Evolutionary conservation across 1,140 invertebrate species (phyloP).

Genomic region (Sipha flava): DNA sequence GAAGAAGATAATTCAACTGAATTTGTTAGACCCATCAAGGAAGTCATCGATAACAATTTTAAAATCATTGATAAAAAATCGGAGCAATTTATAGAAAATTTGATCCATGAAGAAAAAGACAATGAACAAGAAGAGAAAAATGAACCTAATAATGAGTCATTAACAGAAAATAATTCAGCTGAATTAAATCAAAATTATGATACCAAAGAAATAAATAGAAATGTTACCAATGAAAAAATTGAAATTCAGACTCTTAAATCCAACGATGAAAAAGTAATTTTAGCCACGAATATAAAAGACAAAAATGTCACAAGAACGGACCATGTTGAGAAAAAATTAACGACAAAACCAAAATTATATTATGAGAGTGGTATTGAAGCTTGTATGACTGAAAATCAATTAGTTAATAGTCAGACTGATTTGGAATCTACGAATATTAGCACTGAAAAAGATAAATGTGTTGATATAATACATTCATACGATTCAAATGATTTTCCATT

Average conservation of each 20-base stretch:
- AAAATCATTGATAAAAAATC: too few relatives aligned
- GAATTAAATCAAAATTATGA: background rate
- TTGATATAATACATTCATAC: background rate
- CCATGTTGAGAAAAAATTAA: background rate
- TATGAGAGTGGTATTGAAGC: background rate
- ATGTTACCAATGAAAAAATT: background rate
- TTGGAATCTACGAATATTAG: background rate
- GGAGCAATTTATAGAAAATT: too few relatives aligned
- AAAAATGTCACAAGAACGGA: background rate
- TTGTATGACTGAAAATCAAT: background rate
- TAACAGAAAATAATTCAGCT: too few relatives aligned
- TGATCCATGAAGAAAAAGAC: too few relatives aligned
- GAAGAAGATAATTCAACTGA: background rate
- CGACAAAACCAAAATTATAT: background rate
- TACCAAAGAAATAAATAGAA: background rate
- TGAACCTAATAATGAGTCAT: background rate
- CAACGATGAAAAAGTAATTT: background rate
- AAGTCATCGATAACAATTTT: too few relatives aligned
- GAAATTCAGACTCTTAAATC: background rate
- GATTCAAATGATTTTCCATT: background rate
- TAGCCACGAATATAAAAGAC: too few relatives aligned
- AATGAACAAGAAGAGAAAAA: too few relatives aligned
- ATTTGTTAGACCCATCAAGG: too few relatives aligned
- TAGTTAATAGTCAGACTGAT: too few relatives aligned
- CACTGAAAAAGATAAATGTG: background rate